A percentile compares a stretch with the other conserved stretches of the same genome.
Evolutionary conservation across 2,888 invertebrate genomes (phyloP).

Genomic region (Machimus atricapillus): DNA sequence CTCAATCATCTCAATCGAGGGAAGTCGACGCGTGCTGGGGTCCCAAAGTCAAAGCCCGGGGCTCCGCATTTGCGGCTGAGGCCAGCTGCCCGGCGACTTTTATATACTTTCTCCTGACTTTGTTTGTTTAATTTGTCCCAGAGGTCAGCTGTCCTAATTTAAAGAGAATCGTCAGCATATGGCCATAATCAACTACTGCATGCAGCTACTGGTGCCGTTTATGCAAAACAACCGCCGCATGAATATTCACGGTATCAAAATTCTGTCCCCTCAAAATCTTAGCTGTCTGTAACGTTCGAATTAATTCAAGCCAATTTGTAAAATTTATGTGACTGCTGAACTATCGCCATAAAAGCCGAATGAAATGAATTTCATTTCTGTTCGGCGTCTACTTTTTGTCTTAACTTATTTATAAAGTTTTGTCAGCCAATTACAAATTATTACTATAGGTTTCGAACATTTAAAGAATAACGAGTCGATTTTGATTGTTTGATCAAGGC

Average conservation of each 20-base stretch:
- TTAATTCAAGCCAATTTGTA: not conserved
- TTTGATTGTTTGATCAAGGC: not conserved
- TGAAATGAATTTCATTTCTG: not conserved
- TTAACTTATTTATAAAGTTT: not conserved
- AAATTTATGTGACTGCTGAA: not conserved
- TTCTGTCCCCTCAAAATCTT: not conserved
- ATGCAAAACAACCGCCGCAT: not conserved
- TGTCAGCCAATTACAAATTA: not conserved
- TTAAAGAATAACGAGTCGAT: not conserved
- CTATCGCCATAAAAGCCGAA: not conserved
- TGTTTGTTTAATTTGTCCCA: not conserved
- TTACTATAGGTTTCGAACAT: not conserved
- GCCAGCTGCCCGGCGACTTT: not conserved
- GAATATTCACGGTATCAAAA: not conserved
- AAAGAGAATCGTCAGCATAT: not conserved
- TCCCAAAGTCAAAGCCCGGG: not conserved
- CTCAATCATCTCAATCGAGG: not conserved
- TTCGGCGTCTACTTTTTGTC: not conserved
- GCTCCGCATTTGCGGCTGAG: not conserved
- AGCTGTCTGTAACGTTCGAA: not conserved
- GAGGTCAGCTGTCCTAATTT: constrained; percentile 25
- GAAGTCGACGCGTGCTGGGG: not conserved
- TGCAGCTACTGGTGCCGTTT: not conserved
- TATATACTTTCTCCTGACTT: not conserved
- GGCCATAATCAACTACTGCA: not conserved